Conservation (phyloP, 1,140 invertebrate species). For the Papilio helenus region DNA sequence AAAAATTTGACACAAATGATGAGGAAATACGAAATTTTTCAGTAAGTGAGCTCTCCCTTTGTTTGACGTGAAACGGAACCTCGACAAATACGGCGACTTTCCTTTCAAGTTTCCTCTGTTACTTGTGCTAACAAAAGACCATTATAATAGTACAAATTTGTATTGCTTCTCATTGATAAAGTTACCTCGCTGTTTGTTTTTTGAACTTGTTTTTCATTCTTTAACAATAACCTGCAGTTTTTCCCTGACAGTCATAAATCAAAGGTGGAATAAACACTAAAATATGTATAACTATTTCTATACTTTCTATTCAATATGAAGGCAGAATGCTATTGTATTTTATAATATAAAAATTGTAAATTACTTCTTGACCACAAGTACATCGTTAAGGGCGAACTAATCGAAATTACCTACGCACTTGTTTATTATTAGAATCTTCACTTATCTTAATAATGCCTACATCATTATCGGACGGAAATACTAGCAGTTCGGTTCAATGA, state of each 20-base stretch:
- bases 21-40: not conserved
- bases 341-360: not conserved
- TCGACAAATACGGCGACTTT: constrained; percentile 20
- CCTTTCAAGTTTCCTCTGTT: constrained; percentile 22
- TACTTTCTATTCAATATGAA: too few species aligned
- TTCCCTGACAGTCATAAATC: not conserved
- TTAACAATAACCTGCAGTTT: not conserved
- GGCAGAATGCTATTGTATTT: not conserved
- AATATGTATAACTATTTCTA: too few species aligned
- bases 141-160: constrained; percentile 21
- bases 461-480: too few species aligned
- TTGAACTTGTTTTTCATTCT: not conserved
- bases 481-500: too few species aligned
- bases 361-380: not conserved
- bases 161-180: constrained; percentile 26
- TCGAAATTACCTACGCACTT: too few species aligned
- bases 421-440: too few species aligned
- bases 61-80: constrained; percentile 23
- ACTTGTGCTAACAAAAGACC: constrained; percentile 17
- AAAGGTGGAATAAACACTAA: too few species aligned
- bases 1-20: not conserved
- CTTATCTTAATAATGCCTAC: too few species aligned
- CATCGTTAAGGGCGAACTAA: too few species aligned
- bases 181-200: constrained; percentile 3
- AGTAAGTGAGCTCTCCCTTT: constrained; percentile 23